Conservation (phyloP, 2,888 invertebrate species). For the Arenicola marina region DNA sequence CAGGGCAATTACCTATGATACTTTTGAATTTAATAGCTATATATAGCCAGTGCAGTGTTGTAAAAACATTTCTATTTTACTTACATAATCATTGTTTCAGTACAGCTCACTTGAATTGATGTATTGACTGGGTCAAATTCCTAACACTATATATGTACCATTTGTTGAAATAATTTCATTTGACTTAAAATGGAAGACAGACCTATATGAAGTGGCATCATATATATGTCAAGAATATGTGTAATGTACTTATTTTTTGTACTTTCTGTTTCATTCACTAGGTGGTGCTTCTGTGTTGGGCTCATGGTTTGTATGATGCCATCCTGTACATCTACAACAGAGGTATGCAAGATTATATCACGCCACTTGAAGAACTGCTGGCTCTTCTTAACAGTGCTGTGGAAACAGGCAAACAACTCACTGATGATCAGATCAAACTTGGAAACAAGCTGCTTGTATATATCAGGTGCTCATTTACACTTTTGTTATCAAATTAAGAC, state of each 20-base stretch:
- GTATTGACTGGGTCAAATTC: too few species aligned
- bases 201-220: too few species aligned
- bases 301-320: conserved; percentile 71
- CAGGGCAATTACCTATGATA: too few species aligned
- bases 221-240: too few species aligned
- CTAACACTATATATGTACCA: too few species aligned
- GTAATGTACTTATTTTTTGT: neutral
- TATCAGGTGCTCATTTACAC: conserved; percentile 66
- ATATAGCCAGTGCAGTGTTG: too few species aligned
- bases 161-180: too few species aligned
- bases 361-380: conserved; percentile 70
- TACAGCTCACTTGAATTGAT: too few species aligned
- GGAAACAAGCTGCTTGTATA: conserved; percentile 86
- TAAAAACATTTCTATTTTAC: too few species aligned
- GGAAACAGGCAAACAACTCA: conserved; percentile 56
- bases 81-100: too few species aligned
- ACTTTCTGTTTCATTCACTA: conserved; percentile 34
- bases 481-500: neutral
- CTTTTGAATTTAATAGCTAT: too few species aligned
- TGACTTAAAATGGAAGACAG: too few species aligned
- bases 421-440: conserved; percentile 65
- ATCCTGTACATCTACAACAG: conserved; percentile 78
- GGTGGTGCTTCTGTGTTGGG: conserved; percentile 68
- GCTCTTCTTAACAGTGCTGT: conserved; percentile 51
- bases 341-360: conserved; percentile 76